Percentiles rank a stretch among this genome's conserved stretches.
These are phyloP conservation scores for Rhorus exstirpatorius DNA, from an alignment of 2,888 invertebrate genomes.

Conservation along the genomic window DNA sequence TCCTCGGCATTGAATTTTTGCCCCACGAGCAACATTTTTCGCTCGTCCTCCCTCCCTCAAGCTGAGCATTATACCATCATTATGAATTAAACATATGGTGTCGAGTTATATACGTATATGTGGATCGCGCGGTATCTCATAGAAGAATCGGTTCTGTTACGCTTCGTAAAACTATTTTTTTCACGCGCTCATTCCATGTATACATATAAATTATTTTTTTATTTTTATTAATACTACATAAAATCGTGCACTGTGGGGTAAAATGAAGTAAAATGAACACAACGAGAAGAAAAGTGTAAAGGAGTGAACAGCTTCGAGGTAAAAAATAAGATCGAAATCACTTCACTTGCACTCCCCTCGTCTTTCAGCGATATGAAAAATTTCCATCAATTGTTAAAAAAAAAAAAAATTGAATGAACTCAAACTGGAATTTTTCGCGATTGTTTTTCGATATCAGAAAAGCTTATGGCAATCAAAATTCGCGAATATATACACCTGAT, in stretches of 20 bases:
- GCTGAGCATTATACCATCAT: constrained; percentile 61
- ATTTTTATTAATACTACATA: background rate
- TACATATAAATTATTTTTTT: no score
- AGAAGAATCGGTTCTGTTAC: constrained; percentile 54
- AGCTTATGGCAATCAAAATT: no score
- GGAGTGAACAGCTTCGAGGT: constrained; percentile 10
- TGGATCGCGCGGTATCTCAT: constrained; percentile 50
- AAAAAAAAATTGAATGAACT: no score
- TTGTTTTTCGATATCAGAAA: no score
- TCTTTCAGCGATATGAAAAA: background rate
- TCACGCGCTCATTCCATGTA: constrained; percentile 35
- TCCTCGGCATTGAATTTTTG: constrained; percentile 34
- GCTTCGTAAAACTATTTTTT: constrained; percentile 47
- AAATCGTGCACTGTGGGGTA: background rate
- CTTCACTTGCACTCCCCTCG: constrained; percentile 1
- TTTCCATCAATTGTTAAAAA: background rate
- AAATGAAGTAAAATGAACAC: constrained; percentile 19
- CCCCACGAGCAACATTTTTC: constrained; percentile 39
- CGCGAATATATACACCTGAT: no score
- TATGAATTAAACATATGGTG: constrained; percentile 65
- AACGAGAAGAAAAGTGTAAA: constrained; percentile 48
- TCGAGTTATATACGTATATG: constrained; percentile 33
- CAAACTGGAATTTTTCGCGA: no score
- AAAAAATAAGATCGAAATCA: background rate
- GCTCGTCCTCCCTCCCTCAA: background rate